Evolutionary conservation across 2,797 vertebrate genomes (phyloP), one percentile per base, ranked within the genome.

Genomic region (Geotria australis): DNA sequence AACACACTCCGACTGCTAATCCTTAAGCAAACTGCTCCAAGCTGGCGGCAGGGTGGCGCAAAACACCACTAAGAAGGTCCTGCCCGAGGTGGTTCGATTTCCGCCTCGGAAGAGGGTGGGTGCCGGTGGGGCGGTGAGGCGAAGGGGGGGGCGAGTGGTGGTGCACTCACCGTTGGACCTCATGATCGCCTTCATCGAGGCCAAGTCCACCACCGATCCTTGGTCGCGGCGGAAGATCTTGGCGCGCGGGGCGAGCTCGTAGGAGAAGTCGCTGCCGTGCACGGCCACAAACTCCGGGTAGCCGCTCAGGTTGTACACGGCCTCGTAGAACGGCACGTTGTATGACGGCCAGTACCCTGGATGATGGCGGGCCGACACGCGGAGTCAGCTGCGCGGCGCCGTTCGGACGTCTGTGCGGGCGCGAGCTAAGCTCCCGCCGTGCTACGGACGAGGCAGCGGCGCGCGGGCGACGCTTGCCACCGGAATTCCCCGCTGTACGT

Each of bases 281-380:
- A 75, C 71, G 67, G 74, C 65, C 58, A 95, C 80, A 63, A 95
- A 70, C 46, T 73, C 75, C 45, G 64, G 77, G 60, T 70, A 71
- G 57, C 81, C 81, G 51, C 81, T 88, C 67, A 73, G 70, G 63
- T 71, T 73, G 73, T 83, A 89, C 67, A 84, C 74, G 47, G 73
- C 76, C 55, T 68, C 60, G 58, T 88, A 79, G 67, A 83, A 88
- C 9, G 82, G 81, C 57, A 88, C 70, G 48, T 85, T 86, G 65
- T 88, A 88, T 15, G 81, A 86, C 5, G 82, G 74, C 80, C 82
- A 89, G n/a, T 86, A 89, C 62, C 82, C 83, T 89, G 70, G 15
- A 45, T 51, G 53, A 2, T 6, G 60, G 61, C 65, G 64, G n/a
- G 48, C 59, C 2, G 1, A 2, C 15, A 14, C 24, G 24, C 5